These are phyloP conservation scores for Indicator maculatus DNA, from an alignment of 2,113 vertebrate genomes.

Conservation along the genomic window DNA sequence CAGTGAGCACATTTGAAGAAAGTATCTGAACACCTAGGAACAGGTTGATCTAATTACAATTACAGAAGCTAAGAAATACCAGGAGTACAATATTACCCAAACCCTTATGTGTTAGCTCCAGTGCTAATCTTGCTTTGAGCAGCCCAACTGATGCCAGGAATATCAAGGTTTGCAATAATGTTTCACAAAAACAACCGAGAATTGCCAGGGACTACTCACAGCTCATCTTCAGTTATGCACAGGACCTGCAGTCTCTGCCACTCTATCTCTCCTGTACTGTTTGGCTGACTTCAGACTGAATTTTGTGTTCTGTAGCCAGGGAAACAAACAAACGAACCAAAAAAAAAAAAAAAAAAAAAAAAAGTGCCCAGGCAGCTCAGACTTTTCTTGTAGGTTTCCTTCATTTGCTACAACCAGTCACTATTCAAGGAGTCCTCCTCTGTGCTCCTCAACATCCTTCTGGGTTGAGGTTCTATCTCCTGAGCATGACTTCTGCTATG, in stretches of 20 bases:
- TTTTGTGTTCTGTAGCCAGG: not conserved
- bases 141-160: not conserved
- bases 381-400: not conserved
- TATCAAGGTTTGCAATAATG: not conserved
- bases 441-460: not conserved
- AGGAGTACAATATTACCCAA: not conserved
- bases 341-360: not conserved
- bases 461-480: not conserved
- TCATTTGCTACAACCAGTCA: too few species aligned
- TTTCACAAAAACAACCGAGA: not conserved
- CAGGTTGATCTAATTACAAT: not conserved
- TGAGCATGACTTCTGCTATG: not conserved
- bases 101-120: not conserved
- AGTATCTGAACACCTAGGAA: not conserved
- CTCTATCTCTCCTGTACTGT: not conserved
- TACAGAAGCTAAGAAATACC: not conserved
- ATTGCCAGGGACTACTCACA: not conserved
- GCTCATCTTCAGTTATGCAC: not conserved
- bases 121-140: not conserved
- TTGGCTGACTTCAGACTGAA: slow-evolving; percentile 1
- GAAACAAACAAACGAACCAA: too few species aligned
- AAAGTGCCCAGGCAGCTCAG: not conserved
- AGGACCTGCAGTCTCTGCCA: not conserved
- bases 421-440: not conserved
- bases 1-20: not conserved